phyloP scores from a whole-genome alignment of 1,140 invertebrate species.

The Drosophila pachea region DNA sequence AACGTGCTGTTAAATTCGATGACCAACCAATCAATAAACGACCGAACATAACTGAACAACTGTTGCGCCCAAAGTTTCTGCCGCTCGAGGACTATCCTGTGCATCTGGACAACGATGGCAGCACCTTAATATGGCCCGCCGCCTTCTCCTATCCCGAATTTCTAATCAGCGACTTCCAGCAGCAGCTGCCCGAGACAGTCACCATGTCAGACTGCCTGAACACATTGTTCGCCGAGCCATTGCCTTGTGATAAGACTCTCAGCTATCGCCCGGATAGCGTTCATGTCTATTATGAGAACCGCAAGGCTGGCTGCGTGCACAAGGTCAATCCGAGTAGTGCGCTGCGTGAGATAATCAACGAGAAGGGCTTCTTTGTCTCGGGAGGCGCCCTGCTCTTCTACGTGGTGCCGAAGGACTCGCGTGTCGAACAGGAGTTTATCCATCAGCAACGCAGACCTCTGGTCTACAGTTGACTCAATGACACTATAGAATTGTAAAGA shows the following conservation, averaged over 20 bases:
- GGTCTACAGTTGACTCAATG: conserved; percentile 51
- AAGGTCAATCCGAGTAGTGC: conserved; percentile 82
- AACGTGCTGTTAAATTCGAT: conserved; percentile 81
- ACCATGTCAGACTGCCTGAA: conserved; percentile 86
- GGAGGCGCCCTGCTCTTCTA: conserved; percentile 72
- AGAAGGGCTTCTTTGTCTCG: conserved; percentile 79
- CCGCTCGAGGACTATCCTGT: conserved; percentile 73
- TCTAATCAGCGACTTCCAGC: conserved; percentile 85
- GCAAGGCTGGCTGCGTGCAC: conserved; percentile 83
- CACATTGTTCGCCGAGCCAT: conserved; percentile 85
- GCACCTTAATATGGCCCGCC: conserved; percentile 88
- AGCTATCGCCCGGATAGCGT: conserved; percentile 85
- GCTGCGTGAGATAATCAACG: conserved; percentile 83
- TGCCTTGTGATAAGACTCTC: conserved; percentile 87
- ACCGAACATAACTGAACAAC: conserved; percentile 71
- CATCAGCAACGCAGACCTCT: conserved; percentile 59
- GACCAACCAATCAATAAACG: conserved; percentile 78
- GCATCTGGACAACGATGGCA: conserved; percentile 76
- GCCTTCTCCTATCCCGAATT: conserved; percentile 91
- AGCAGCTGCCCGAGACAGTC: conserved; percentile 86
- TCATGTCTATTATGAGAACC: conserved; percentile 90
- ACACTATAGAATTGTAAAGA: neutral
- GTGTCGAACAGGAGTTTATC: conserved; percentile 64
- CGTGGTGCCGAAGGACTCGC: conserved; percentile 61
- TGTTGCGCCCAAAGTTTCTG: conserved; percentile 78